Base-by-base conservation (phyloP, 2,113 vertebrate genomes). In the Ailuropoda melanoleuca region DNA sequence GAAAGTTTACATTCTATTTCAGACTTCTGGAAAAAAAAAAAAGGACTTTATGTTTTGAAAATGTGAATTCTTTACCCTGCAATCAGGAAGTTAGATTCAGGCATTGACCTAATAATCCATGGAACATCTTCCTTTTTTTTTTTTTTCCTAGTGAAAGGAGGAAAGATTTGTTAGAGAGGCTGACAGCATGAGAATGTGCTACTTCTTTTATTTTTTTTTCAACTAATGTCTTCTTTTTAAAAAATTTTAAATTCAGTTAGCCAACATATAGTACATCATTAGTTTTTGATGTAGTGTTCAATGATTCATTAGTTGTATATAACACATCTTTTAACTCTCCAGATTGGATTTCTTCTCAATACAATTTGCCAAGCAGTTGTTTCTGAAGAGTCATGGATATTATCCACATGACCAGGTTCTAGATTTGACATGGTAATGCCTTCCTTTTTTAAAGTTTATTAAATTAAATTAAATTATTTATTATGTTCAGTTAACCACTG, bases 381-480 rank as follows among this genome's bases (percentile, higher is more conserved):
- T 97, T 90, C 86, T 87, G 8, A 97, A 84, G 85, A 77, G 39
- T 81, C 82, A 53, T 81, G 70, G 89, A 58, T 80, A 53, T 37
- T 50, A 37, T 89, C 72, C 74, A 81, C 34, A 60, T 50, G 70
- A 50, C 53, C 70, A 26, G 31, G 58, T 85, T 90, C 24, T 90
- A 86, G 64, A 43, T 95, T 75, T 90, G 39, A 56, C 17, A 58
- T 43, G 53, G 56, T 80, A 66, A 80, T 84, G 37, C 58, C 56
- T 97, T 94, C 19, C 23, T 43, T 43, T 43, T 43, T 43, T 43
- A 43, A 43, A 43, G 43, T 43, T 43, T 43, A 43, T 43, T 43
- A 43, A 43, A 43, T 43, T 43, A 43, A 43, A 43, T 43, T 43
- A 43, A 43, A 43, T 43, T 43, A 43, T 43, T 43, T 43, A 43